A percentile compares a stretch with the other conserved stretches of the same genome.
phyloP scores from a whole-genome alignment of 2,888 invertebrate species.

The Scrobipalpa atriplicella region DNA sequence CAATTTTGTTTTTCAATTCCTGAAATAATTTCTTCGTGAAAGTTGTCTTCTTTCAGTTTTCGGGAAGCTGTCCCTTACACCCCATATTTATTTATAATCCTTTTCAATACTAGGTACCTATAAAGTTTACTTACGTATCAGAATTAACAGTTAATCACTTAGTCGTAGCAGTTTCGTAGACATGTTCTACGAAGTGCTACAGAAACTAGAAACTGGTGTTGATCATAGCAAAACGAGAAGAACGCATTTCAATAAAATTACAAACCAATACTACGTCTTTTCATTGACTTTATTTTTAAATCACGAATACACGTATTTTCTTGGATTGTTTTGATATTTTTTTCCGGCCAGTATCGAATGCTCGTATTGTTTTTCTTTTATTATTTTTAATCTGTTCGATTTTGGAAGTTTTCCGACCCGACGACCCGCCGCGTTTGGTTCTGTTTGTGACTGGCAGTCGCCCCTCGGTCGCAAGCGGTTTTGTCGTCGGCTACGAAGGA shows the following conservation, averaged over 20 bases:
- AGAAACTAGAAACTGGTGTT: neutral
- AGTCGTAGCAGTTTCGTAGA: constrained; percentile 28
- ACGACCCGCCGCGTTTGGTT: constrained; percentile 52
- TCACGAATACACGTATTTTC: no score
- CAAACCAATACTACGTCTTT: neutral
- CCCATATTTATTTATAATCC: no score
- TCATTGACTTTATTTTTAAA: neutral
- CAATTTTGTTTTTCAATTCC: no score
- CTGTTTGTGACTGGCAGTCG: constrained; percentile 59
- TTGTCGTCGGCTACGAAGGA: constrained; percentile 59
- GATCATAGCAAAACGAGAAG: neutral
- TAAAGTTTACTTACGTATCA: no score
- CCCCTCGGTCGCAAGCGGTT: constrained; percentile 50
- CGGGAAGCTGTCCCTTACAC: no score
- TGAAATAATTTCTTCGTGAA: no score
- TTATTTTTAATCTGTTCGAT: neutral
- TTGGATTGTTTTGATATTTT: neutral
- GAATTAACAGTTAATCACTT: neutral
- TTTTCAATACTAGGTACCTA: no score
- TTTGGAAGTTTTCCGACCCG: constrained; percentile 13
- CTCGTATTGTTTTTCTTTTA: neutral
- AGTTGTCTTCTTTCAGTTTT: no score
- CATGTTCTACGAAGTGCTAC: constrained; percentile 30
- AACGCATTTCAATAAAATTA: neutral
- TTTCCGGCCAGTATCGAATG: neutral